These are phyloP conservation scores for Drosophila sulfurigaster DNA, from an alignment of 1,140 invertebrate species.

Conservation along the genomic window DNA sequence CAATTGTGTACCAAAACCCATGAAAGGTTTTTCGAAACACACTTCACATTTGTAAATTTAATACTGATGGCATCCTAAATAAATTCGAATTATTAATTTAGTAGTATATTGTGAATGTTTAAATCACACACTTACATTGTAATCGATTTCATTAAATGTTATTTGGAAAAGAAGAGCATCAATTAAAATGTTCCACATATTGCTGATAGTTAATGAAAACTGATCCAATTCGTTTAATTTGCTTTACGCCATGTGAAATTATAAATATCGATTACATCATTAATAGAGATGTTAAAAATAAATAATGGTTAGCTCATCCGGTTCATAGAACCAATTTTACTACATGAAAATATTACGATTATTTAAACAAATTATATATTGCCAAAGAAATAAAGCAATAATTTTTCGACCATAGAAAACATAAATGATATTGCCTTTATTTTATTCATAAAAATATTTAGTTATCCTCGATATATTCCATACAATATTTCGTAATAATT, in stretches of 20 bases:
- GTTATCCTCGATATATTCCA: background rate
- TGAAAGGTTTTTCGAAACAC: background rate
- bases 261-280: background rate
- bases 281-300: too few relatives aligned
- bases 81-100: background rate
- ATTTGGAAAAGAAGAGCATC: background rate
- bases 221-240: background rate
- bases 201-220: background rate
- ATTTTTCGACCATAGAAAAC: too few relatives aligned
- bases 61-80: background rate
- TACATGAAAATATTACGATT: too few relatives aligned
- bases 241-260: background rate
- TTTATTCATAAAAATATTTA: too few relatives aligned
- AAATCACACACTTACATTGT: background rate
- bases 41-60: background rate
- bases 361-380: too few relatives aligned
- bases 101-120: background rate
- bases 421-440: too few relatives aligned
- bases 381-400: too few relatives aligned
- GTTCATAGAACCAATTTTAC: too few relatives aligned
- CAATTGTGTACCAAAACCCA: background rate
- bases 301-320: too few relatives aligned
- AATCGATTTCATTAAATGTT: background rate
- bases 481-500: background rate
- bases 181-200: background rate